Base-by-base conservation (phyloP, 2,888 invertebrate genomes). In the Lamellibrachia satsuma region DNA sequence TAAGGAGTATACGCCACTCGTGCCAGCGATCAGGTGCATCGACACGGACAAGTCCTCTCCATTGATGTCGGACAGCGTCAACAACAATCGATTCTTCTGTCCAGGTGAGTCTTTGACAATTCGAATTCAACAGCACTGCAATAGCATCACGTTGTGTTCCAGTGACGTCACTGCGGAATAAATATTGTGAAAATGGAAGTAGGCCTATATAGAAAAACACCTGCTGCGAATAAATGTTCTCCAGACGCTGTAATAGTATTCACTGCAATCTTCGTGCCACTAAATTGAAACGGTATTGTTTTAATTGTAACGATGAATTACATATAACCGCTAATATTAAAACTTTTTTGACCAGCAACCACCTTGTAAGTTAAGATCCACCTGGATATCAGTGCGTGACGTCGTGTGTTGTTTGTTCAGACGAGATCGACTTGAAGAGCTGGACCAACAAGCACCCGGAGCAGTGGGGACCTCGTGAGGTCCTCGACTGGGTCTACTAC, bases 401-500 rank as follows among this genome's bases (percentile, higher is more conserved):
- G 75, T 75, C 22, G 6, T 75, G 75, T 15, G 15, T 15, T 75
- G 6, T 75, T 75, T 75, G 75, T 75, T 75, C 75, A 75, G 75
- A 75, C 75, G 75, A 75, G 75, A 75, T 75, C 75, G 75, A 75
- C 75, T 22, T 75, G 75, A 75, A 75, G 75, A 75, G 75, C 7
- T 75, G 75, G 75, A 75, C 75, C 75, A 75, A 75, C 75, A 75
- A 75, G 75, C 75, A 75, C 75, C 75, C 75, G 3, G 75, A 75
- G 0, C 75, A 75, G 75, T 75, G 75, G 75, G 75, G 75, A 22
- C 75, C 75, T 22, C 75, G 75, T 0, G 75, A 75, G 75, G 75
- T 75, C 75, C 75, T 75, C 75, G 75, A 75, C 75, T 75, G 75
- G 75, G 75, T 75, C 75, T 75, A 75, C 75, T 75, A 75, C 22